Conservation (phyloP, 2,113 vertebrate species). For the Elephantulus edwardii region DNA sequence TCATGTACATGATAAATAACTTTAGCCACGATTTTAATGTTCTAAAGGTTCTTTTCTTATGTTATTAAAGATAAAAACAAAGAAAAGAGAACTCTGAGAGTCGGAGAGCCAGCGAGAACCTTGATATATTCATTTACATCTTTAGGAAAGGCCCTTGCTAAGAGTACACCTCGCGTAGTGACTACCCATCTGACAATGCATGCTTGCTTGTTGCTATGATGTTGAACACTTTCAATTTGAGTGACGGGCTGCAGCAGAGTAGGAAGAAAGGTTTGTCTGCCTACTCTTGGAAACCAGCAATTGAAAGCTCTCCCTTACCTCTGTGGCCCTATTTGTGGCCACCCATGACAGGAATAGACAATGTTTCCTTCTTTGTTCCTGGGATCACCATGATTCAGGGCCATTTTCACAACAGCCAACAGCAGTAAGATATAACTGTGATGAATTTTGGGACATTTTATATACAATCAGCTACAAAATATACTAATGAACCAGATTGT, state of each 20-base stretch:
- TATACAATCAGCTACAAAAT: slow-evolving; percentile 64
- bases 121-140: slow-evolving; percentile 63
- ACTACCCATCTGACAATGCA: background rate
- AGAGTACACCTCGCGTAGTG: background rate
- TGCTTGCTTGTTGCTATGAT: background rate
- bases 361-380: background rate
- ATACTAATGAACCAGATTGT: slow-evolving; percentile 77
- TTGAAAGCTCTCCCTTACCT: background rate
- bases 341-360: background rate
- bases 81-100: background rate
- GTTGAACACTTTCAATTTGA: background rate
- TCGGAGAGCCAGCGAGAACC: background rate
- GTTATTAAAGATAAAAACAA: background rate
- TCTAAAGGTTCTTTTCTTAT: slow-evolving; percentile 48
- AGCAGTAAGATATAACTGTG: slow-evolving; percentile 50
- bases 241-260: background rate
- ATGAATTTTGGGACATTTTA: slow-evolving; percentile 69
- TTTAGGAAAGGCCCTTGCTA: slow-evolving; percentile 64
- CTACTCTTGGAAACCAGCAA: background rate
- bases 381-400: background rate
- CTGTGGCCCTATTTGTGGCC: background rate
- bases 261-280: background rate
- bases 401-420: background rate
- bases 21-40: background rate
- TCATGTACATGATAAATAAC: background rate